These are phyloP conservation scores for Megaceryle alcyon DNA, from an alignment of 2,797 vertebrate genomes.

Conservation along the genomic window DNA sequence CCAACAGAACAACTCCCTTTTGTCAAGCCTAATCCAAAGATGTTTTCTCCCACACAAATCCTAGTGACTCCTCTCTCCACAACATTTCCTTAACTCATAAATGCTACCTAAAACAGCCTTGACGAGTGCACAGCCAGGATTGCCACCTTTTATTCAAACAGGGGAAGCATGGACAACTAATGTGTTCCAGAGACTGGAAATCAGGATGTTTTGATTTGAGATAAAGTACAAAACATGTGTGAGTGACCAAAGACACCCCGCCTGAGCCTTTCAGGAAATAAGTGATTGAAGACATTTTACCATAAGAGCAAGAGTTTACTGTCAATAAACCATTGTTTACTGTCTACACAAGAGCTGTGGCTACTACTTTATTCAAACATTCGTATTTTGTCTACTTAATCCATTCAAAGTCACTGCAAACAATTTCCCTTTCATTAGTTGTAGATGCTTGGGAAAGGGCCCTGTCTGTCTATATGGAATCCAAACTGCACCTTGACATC, in stretches of 20 bases:
- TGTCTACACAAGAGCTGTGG: slow-evolving; percentile 47
- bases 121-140: background rate
- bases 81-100: background rate
- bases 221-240: slow-evolving; percentile 69
- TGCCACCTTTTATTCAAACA: slow-evolving; percentile 57
- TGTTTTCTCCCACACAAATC: background rate
- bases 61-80: background rate
- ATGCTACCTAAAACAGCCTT: background rate
- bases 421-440: background rate
- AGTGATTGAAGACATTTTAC: slow-evolving; percentile 45
- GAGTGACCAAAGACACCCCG: slow-evolving; percentile 67
- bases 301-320: slow-evolving; percentile 34
- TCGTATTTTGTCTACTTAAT: slow-evolving; percentile 53
- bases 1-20: background rate
- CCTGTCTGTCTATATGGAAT: background rate
- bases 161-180: slow-evolving; percentile 48
- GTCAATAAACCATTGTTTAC: slow-evolving; percentile 67
- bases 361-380: slow-evolving; percentile 47
- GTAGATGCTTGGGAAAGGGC: background rate
- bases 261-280: slow-evolving; percentile 59
- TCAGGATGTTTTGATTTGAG: slow-evolving; percentile 73
- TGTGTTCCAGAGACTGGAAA: slow-evolving; percentile 59
- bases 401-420: slow-evolving; percentile 13
- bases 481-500: background rate
- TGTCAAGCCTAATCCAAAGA: background rate